Percentiles rank a stretch among this genome's conserved stretches.
phyloP scores from a whole-genome alignment of 2,797 vertebrate genomes.

The Tenualosa thibaudeaui region DNA sequence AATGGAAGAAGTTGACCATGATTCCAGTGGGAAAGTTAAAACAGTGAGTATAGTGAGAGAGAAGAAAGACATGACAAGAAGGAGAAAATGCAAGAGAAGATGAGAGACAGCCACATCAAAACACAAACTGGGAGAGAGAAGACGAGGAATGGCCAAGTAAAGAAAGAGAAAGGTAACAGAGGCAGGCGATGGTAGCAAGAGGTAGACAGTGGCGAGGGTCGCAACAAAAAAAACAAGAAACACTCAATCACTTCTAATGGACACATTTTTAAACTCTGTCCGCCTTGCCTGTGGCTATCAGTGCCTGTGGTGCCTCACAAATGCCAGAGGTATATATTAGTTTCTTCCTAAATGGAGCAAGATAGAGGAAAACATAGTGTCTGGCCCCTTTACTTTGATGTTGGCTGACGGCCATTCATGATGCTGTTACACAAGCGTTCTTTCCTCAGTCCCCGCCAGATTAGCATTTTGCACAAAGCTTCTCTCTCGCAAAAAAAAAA shows the following conservation, averaged over 20 bases:
- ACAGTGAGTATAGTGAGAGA: not conserved
- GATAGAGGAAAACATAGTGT: not conserved
- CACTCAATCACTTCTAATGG: too few relatives aligned
- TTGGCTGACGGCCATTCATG: constrained; percentile 17
- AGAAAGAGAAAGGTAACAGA: not conserved
- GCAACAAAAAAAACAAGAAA: too few relatives aligned
- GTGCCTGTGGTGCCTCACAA: not conserved
- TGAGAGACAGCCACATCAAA: not conserved
- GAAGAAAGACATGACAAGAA: not conserved
- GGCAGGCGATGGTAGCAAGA: too few relatives aligned
- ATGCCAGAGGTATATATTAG: not conserved
- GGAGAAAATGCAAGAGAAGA: not conserved
- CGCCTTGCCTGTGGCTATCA: not conserved
- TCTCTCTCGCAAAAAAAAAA: not conserved
- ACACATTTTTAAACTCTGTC: too few relatives aligned
- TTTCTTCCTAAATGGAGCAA: not conserved
- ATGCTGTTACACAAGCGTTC: constrained; percentile 30
- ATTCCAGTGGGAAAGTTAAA: not conserved
- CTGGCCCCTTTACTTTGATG: constrained; percentile 20
- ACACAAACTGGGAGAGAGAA: not conserved
- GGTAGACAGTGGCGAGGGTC: too few relatives aligned
- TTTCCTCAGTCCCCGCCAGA: constrained; percentile 35
- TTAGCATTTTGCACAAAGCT: constrained; percentile 29
- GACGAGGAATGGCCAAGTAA: not conserved
- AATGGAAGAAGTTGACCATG: too few relatives aligned